Conservation (phyloP, 2,888 invertebrate species). For the Aphidius colemani region DNA sequence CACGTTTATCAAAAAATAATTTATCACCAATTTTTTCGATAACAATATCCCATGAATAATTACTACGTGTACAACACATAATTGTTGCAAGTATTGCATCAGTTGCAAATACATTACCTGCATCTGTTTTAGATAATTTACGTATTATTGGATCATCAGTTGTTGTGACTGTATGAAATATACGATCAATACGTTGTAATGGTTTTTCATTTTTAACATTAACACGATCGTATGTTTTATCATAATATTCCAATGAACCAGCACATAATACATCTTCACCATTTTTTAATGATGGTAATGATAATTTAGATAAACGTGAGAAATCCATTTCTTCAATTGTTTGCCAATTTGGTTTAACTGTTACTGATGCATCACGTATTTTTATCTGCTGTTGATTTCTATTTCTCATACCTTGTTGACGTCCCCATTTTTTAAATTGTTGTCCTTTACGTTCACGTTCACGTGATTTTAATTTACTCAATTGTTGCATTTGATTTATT, state of each 20-base stretch:
- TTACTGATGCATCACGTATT: slow-evolving; percentile 89
- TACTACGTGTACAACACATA: slow-evolving; percentile 98
- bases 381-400: slow-evolving; percentile 69
- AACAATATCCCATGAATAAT: slow-evolving; percentile 99
- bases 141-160: slow-evolving; percentile 98
- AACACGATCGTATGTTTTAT: slow-evolving; percentile 94
- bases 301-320: slow-evolving; percentile 89
- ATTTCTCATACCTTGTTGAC: slow-evolving; percentile 67
- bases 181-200: slow-evolving; percentile 91
- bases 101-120: slow-evolving; percentile 97
- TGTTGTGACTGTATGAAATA: slow-evolving; percentile 95
- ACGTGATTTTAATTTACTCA: slow-evolving; percentile 75
- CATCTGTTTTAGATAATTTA: slow-evolving; percentile 81
- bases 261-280: slow-evolving; percentile 81
- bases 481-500: slow-evolving; percentile 75
- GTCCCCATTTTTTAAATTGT: slow-evolving; percentile 70
- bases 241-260: slow-evolving; percentile 95
- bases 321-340: slow-evolving; percentile 99
- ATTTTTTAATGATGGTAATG: slow-evolving; percentile 88
- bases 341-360: slow-evolving; percentile 93
- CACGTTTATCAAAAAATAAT: slow-evolving; percentile 96
- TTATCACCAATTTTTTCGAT: slow-evolving; percentile 94
- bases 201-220: slow-evolving; percentile 94
- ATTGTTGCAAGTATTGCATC: slow-evolving; percentile 97
- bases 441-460: slow-evolving; percentile 72